A percentile compares a stretch with the other conserved stretches of the same genome.
Conservation (phyloP, 2,797 vertebrate genomes). For the Falco naumanni region DNA sequence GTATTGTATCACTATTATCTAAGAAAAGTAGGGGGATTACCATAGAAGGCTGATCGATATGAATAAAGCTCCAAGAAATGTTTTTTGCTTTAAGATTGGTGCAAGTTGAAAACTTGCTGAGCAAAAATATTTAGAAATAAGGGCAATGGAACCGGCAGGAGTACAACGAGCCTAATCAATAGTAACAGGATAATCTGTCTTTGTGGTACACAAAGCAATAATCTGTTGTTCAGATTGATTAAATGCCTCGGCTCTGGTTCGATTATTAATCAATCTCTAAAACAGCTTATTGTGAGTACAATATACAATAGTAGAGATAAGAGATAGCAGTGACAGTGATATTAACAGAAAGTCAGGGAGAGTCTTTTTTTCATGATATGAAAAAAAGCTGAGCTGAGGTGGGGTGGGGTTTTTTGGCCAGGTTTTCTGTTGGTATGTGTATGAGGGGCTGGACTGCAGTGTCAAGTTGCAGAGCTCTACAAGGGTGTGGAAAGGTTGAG, state of each 20-base stretch:
- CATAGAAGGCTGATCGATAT: neutral
- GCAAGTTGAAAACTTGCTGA: conserved; percentile 54
- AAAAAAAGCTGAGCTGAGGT: neutral
- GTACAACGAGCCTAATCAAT: conserved; percentile 47
- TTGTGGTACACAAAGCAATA: conserved; percentile 64
- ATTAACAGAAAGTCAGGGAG: neutral
- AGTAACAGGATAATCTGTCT: conserved; percentile 69
- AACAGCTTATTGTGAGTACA: conserved; percentile 26
- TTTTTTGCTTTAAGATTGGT: neutral
- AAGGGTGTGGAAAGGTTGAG: fast-evolving
- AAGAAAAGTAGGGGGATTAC: neutral
- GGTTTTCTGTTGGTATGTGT: neutral
- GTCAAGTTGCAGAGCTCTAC: neutral
- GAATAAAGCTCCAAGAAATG: neutral
- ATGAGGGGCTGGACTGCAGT: neutral
- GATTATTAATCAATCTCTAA: conserved; percentile 63
- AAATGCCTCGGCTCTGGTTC: conserved; percentile 48
- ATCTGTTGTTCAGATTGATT: conserved; percentile 68
- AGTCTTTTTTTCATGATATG: neutral
- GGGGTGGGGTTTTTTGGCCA: neutral
- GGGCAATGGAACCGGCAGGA: conserved; percentile 11
- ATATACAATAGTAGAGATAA: neutral
- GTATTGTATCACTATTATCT: neutral
- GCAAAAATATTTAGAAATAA: conserved; percentile 59
- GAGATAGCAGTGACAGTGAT: neutral